These are phyloP conservation scores for Sylvilagus bachmani DNA, from an alignment of 2,113 vertebrate species.

Conservation along the genomic window DNA sequence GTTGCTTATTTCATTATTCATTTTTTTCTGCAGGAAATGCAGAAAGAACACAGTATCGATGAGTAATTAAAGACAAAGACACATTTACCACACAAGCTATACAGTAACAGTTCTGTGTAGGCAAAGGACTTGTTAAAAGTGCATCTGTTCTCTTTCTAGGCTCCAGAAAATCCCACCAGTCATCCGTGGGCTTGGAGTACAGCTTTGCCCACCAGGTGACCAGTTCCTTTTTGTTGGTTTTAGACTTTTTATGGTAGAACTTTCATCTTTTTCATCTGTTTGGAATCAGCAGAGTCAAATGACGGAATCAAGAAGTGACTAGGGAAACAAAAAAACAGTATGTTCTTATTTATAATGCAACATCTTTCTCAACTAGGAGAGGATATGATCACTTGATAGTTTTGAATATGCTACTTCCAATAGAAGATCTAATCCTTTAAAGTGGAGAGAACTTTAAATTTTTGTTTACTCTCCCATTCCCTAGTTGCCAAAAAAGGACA, in stretches of 20 bases:
- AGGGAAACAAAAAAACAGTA: background rate
- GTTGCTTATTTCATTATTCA: background rate
- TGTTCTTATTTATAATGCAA: constrained; percentile 29
- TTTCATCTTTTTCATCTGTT: constrained; percentile 29
- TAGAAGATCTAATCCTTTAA: background rate
- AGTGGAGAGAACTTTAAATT: background rate
- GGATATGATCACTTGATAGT: background rate
- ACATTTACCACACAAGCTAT: background rate
- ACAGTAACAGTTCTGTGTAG: background rate
- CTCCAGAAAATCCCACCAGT: too few relatives aligned
- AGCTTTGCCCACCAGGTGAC: background rate
- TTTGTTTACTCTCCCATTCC: background rate
- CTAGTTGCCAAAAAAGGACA: background rate
- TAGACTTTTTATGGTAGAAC: background rate
- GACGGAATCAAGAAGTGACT: background rate
- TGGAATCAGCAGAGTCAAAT: background rate
- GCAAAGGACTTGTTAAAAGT: background rate
- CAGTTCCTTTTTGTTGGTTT: background rate
- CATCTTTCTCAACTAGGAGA: background rate
- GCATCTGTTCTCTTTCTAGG: background rate
- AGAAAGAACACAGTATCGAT: background rate
- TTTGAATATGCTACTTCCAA: background rate
- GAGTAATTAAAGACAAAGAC: background rate
- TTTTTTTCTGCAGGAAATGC: constrained; percentile 28
- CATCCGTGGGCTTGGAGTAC: background rate